Percentiles rank a stretch among this genome's conserved stretches.
Conservation (phyloP, 2,113 vertebrate genomes). For the Ceuthmochares aereus region DNA sequence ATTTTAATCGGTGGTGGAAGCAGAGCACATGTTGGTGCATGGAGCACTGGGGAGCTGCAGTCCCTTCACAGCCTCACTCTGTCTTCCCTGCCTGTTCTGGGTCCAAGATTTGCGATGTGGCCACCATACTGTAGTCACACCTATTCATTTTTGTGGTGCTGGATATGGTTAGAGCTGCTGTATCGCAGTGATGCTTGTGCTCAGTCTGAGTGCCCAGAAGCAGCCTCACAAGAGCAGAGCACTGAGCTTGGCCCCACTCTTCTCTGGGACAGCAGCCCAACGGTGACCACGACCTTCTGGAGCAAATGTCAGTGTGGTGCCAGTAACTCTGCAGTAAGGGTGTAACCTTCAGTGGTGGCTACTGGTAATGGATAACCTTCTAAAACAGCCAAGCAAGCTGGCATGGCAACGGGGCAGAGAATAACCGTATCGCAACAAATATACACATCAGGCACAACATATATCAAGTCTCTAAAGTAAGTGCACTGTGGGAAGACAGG, state of each 20-base stretch:
- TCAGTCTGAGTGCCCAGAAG: neutral
- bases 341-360: neutral
- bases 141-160: neutral
- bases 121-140: accelerated
- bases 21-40: accelerated
- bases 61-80: neutral
- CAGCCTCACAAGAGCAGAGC: neutral
- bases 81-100: neutral
- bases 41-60: neutral
- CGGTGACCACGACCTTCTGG: neutral
- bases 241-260: neutral
- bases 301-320: accelerated
- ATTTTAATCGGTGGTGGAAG: neutral
- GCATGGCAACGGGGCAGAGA: neutral
- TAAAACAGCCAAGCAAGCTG: neutral
- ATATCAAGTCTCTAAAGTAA: neutral
- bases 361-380: neutral
- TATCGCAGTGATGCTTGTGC: accelerated
- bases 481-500: neutral
- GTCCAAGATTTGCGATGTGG: neutral
- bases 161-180: neutral
- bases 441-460: neutral
- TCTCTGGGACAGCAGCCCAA: neutral
- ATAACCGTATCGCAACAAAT: neutral
- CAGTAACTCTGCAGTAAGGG: neutral